A percentile compares a stretch with the other conserved stretches of the same genome.
Conservation (phyloP, 2,113 vertebrate species). For the Hydrochoerus hydrochaeris region DNA sequence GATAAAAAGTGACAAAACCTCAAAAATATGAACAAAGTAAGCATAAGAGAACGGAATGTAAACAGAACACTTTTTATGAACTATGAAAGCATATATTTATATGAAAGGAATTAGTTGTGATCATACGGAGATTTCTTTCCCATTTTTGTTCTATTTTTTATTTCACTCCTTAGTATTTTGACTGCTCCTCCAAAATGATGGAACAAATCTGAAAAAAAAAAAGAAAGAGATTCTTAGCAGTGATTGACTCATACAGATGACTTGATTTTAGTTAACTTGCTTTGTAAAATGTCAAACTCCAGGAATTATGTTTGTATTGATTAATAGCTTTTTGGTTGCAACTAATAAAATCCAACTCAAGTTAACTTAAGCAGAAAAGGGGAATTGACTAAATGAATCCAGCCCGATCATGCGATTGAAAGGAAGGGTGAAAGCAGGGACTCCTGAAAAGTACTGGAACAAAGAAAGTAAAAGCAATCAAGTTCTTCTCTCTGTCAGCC, state of each 20-base stretch:
- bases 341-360: constrained; percentile 60
- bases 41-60: constrained; percentile 37
- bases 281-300: background rate
- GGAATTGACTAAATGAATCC: background rate
- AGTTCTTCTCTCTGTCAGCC: background rate
- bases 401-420: background rate
- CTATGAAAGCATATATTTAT: constrained; percentile 53
- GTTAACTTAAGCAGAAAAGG: constrained; percentile 60
- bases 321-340: constrained; percentile 53
- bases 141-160: background rate
- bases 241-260: background rate
- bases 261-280: constrained; percentile 47
- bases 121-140: background rate
- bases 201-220: constrained; percentile 3
- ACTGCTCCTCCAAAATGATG: background rate
- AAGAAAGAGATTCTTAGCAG: background rate
- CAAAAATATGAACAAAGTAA: constrained; percentile 51
- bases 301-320: constrained; percentile 19
- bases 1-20: constrained; percentile 21
- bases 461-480: background rate
- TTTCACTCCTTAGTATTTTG: background rate
- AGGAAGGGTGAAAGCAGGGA: background rate
- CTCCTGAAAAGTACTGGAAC: background rate
- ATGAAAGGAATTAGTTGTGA: constrained; percentile 4
- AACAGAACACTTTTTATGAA: background rate